These are phyloP conservation scores for Pseudolycoriella hygida DNA, from an alignment of 2,888 invertebrate genomes.

Conservation along the genomic window DNA sequence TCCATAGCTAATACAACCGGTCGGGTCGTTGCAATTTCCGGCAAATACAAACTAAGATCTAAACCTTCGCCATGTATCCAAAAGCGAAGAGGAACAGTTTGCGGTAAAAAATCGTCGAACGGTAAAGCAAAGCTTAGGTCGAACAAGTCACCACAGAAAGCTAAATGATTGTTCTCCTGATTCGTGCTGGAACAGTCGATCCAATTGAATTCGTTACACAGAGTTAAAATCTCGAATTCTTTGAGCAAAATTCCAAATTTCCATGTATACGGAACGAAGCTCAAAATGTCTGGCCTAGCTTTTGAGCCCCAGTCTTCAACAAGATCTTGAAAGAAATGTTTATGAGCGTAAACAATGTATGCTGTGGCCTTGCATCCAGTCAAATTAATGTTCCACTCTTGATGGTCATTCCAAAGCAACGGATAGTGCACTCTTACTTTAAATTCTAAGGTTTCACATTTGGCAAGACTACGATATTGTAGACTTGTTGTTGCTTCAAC, in stretches of 20 bases:
- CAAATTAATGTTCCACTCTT: constrained; percentile 80
- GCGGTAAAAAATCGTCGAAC: constrained; percentile 84
- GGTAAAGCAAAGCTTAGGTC: constrained; percentile 89
- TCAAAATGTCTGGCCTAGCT: constrained; percentile 77
- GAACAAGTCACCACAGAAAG: constrained; percentile 84
- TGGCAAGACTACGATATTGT: constrained; percentile 78
- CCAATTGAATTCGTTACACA: constrained; percentile 97
- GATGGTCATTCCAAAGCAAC: constrained; percentile 87
- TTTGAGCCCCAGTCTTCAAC: constrained; percentile 95
- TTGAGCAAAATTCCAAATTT: constrained; percentile 78
- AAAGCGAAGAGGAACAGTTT: constrained; percentile 73
- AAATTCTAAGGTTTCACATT: constrained; percentile 90
- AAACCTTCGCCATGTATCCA: constrained; percentile 92
- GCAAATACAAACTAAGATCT: constrained; percentile 75
- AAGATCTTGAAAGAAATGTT: constrained; percentile 90
- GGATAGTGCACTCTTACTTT: constrained; percentile 59
- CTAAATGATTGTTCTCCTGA: constrained; percentile 87
- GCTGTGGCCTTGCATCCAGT: constrained; percentile 91
- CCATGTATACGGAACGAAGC: constrained; percentile 95
- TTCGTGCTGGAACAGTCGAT: constrained; percentile 93
- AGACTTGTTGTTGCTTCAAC: constrained; percentile 92
- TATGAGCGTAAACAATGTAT: constrained; percentile 84
- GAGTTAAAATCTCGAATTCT: constrained; percentile 85
- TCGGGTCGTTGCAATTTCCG: constrained; percentile 79
- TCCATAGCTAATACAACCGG: constrained; percentile 68